Percentiles rank a stretch among this genome's conserved stretches.
These are phyloP conservation scores for Lycocorax pyrrhopterus DNA, from an alignment of 2,113 vertebrate species.

Conservation along the genomic window DNA sequence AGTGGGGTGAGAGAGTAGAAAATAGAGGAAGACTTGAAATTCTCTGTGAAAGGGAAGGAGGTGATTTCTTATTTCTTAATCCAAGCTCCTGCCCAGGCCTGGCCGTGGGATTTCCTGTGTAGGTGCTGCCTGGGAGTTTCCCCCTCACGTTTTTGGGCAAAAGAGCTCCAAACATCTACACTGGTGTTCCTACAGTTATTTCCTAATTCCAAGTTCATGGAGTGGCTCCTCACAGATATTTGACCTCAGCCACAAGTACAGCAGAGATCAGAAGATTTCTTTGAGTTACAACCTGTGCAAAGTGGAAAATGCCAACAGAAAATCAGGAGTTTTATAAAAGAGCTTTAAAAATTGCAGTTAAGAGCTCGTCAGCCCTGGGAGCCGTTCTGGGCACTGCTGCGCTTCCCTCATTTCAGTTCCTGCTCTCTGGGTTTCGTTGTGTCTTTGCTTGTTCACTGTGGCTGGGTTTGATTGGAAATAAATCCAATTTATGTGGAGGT, in stretches of 20 bases:
- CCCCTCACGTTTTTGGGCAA: background rate
- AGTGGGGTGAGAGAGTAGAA: background rate
- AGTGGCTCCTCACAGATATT: background rate
- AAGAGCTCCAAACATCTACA: background rate
- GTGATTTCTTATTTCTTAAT: background rate
- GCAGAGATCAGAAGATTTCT: background rate
- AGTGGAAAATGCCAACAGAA: background rate
- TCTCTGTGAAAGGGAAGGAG: background rate
- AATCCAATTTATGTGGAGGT: background rate
- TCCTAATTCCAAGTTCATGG: background rate
- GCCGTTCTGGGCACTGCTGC: accelerated
- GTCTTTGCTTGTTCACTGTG: background rate
- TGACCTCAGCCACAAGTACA: background rate
- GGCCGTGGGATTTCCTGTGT: accelerated
- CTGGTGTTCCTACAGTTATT: background rate
- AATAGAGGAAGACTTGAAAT: background rate
- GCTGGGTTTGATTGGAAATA: background rate
- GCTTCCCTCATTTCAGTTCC: background rate
- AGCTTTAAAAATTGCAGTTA: accelerated
- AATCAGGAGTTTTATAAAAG: background rate
- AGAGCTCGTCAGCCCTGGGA: background rate
- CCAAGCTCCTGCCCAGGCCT: background rate
- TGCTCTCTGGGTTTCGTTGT: background rate
- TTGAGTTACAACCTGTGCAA: background rate
- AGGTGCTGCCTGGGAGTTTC: background rate